A percentile compares a stretch with the other conserved stretches of the same genome.
Evolutionary conservation across 2,797 vertebrate species (phyloP).

Genomic region (Tiaroga cobitis): DNA sequence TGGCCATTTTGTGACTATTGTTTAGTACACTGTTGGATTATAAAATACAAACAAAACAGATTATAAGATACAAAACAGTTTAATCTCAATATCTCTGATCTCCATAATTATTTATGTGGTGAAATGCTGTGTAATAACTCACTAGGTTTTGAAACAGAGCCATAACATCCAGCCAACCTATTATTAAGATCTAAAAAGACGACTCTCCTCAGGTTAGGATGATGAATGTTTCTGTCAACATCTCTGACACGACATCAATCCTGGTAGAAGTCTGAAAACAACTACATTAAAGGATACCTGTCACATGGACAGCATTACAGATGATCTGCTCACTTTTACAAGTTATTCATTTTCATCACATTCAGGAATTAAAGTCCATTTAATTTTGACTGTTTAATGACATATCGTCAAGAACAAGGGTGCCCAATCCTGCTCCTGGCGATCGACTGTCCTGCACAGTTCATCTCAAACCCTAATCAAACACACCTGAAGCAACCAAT

Average conservation of each 20-base stretch:
- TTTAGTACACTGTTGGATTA: no score
- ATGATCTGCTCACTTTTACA: not conserved
- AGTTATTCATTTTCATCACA: not conserved
- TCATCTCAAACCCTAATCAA: no score
- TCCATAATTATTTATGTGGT: no score
- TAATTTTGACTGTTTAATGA: not conserved
- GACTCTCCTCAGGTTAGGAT: not conserved
- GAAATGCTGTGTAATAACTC: not conserved
- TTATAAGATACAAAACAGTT: no score
- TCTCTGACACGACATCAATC: constrained; percentile 33
- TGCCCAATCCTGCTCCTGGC: no score
- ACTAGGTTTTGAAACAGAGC: not conserved
- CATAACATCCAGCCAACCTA: not conserved
- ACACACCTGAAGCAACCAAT: no score
- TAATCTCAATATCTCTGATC: no score
- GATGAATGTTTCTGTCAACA: constrained; percentile 2
- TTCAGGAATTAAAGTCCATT: not conserved
- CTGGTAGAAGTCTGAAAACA: not conserved
- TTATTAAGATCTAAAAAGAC: not conserved
- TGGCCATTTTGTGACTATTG: no score
- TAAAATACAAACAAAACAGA: no score
- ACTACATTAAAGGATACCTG: not conserved
- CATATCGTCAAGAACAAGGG: not conserved
- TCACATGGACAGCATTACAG: not conserved
- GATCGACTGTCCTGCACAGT: no score